phyloP scores from a whole-genome alignment of 1,140 invertebrate species.

The Sarcophaga peregrina region DNA sequence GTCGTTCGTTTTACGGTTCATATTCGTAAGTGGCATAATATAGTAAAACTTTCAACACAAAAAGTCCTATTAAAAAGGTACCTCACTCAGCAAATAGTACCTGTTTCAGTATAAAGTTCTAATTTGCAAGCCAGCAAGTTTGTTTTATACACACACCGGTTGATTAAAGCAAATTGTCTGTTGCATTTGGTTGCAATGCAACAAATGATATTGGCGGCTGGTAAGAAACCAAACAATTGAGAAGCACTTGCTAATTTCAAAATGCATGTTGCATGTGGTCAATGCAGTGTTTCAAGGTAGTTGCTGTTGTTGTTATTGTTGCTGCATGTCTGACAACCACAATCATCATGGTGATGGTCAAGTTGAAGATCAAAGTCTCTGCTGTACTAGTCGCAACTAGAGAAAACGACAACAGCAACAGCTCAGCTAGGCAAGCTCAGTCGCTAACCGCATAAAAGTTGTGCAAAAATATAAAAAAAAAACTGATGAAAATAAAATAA shows the following conservation, averaged over 20 bases:
- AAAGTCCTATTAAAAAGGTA: no score
- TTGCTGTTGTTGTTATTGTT: constrained; percentile 2
- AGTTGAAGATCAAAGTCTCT: constrained; percentile 36
- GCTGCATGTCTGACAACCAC: not conserved
- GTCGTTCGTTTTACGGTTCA: no score
- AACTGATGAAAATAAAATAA: not conserved
- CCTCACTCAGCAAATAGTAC: no score
- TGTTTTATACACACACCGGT: no score
- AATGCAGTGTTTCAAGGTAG: not conserved
- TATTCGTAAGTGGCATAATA: no score
- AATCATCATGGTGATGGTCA: constrained; percentile 31
- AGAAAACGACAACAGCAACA: not conserved
- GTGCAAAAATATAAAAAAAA: not conserved
- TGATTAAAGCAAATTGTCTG: not conserved
- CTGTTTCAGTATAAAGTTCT: no score
- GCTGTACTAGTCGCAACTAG: not conserved
- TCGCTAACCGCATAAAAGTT: not conserved
- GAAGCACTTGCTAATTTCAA: not conserved
- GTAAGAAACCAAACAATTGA: no score
- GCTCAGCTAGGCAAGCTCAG: not conserved
- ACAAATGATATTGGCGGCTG: not conserved
- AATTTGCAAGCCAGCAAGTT: no score
- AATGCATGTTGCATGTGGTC: not conserved
- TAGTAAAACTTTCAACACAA: no score
- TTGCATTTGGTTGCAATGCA: not conserved